These are phyloP conservation scores for Enteromius mattozi DNA, from an alignment of 2,797 vertebrate genomes.

Conservation along the genomic window DNA sequence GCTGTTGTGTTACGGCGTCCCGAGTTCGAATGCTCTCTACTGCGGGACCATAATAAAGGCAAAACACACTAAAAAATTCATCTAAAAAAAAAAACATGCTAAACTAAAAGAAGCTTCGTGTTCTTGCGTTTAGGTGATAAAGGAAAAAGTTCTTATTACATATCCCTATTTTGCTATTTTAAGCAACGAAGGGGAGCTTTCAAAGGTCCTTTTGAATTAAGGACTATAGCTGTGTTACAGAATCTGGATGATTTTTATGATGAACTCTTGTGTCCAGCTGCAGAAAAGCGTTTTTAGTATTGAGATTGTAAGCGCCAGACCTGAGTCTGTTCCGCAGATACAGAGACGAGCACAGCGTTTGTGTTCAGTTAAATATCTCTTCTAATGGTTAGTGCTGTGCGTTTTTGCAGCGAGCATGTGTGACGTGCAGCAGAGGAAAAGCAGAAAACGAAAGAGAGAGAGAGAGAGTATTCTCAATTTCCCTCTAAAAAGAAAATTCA, in stretches of 20 bases:
- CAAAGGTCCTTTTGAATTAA: not conserved
- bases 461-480: slow-evolving; percentile 93
- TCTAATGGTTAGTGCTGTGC: slow-evolving; percentile 75
- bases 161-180: not conserved
- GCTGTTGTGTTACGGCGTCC: no score
- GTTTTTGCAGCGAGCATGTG: slow-evolving; percentile 68
- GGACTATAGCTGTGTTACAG: not conserved
- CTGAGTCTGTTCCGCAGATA: not conserved
- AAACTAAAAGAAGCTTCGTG: not conserved
- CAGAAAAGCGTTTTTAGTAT: no score
- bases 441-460: slow-evolving; percentile 80
- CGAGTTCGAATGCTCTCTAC: no score
- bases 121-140: not conserved
- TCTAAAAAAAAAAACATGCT: no score
- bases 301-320: not conserved
- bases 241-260: not conserved
- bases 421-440: slow-evolving; percentile 65
- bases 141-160: not conserved
- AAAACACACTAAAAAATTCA: no score
- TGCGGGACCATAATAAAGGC: no score
- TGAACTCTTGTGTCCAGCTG: not conserved
- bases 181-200: not conserved
- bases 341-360: slow-evolving; percentile 59
- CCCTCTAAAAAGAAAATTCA: slow-evolving; percentile 99
- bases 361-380: slow-evolving; percentile 79